Evolutionary conservation across 1,140 invertebrate species (phyloP).

Genomic region (Drosophila sp.): DNA sequence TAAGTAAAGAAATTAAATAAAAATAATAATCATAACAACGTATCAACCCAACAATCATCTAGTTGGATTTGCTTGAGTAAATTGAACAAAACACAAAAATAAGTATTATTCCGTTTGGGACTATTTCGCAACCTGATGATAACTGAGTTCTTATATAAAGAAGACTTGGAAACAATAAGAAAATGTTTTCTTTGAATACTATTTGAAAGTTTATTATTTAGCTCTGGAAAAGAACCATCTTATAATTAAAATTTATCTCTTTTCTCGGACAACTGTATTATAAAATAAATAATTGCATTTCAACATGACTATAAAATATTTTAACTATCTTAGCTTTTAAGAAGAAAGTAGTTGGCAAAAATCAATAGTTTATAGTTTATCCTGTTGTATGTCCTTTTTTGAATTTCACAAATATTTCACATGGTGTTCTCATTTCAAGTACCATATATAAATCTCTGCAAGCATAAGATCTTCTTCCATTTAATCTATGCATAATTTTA

Average conservation of each 20-base stretch:
- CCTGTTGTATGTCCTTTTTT: neutral
- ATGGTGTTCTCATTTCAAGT: neutral
- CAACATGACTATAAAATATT: too few species aligned
- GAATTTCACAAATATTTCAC: neutral
- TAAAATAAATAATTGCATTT: too few species aligned
- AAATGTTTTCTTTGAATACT: too few species aligned
- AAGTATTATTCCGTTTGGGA: slow-evolving; percentile 8
- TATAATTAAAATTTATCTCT: too few species aligned
- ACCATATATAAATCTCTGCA: slow-evolving; percentile 3
- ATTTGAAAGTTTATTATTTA: too few species aligned
- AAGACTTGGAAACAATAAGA: neutral
- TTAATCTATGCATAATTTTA: slow-evolving; percentile 52
- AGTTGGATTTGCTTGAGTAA: slow-evolving; percentile 57
- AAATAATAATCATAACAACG: neutral
- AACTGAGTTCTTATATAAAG: neutral
- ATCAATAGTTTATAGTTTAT: too few species aligned
- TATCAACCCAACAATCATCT: slow-evolving; percentile 41
- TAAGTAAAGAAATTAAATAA: neutral
- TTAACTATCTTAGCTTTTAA: too few species aligned
- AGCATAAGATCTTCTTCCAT: neutral
- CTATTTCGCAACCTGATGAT: slow-evolving; percentile 58
- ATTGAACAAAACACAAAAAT: slow-evolving; percentile 50
- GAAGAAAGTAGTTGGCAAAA: too few species aligned
- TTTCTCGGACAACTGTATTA: too few species aligned
- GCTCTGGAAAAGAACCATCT: too few species aligned